These are phyloP conservation scores for Drosophila kepulauana DNA, from an alignment of 1,140 invertebrate species.

Conservation along the genomic window DNA sequence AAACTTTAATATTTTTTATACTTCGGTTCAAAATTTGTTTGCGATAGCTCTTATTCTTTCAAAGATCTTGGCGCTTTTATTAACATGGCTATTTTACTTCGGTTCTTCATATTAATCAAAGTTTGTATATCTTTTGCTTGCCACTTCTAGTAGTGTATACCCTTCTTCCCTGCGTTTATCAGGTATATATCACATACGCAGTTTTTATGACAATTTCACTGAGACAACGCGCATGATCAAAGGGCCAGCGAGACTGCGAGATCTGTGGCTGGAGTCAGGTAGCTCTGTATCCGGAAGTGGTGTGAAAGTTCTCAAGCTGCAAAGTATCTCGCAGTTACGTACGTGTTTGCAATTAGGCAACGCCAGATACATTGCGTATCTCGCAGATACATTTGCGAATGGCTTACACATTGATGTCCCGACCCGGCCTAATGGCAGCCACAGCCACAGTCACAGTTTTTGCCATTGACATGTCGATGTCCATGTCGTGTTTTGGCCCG, in stretches of 20 bases:
- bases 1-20: too few species aligned
- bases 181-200: not conserved
- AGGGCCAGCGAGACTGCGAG: conserved; percentile 21
- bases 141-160: too few species aligned
- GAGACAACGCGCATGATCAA: conserved; percentile 19
- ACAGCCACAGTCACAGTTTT: not conserved
- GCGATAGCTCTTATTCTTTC: too few species aligned
- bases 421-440: not conserved
- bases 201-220: conserved; percentile 49
- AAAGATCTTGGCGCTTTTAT: too few species aligned
- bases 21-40: too few species aligned
- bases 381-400: not conserved
- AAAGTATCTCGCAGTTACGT: conserved; percentile 21
- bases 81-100: too few species aligned
- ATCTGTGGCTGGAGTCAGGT: conserved; percentile 2
- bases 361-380: not conserved
- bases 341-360: conserved; percentile 8
- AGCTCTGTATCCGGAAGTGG: conserved; percentile 37
- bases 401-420: not conserved
- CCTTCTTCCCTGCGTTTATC: too few species aligned
- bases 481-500: conserved; percentile 8
- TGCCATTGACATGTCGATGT: not conserved
- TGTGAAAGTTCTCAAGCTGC: conserved; percentile 55
- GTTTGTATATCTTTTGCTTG: too few species aligned
- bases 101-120: too few species aligned